A percentile compares a stretch with the other conserved stretches of the same genome.
These are phyloP conservation scores for Ctenochaetus hawaiiensis DNA, from an alignment of 2,797 vertebrate genomes.

Conservation along the genomic window DNA sequence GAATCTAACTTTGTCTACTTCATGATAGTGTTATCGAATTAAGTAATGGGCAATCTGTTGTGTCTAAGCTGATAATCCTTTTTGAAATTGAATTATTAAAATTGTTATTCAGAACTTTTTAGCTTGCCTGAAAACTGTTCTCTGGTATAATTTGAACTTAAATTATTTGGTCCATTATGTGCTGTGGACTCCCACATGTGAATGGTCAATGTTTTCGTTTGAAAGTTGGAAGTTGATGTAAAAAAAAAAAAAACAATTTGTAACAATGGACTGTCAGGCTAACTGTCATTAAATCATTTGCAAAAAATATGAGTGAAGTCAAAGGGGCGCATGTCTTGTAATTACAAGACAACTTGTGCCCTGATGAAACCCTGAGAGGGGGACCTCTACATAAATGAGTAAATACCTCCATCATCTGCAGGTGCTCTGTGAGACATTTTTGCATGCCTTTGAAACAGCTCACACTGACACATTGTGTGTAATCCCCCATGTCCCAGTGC, in stretches of 20 bases:
- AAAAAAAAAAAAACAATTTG: background rate
- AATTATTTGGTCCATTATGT: background rate
- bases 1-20: background rate
- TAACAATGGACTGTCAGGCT: background rate
- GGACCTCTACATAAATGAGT: slow-evolving; percentile 1
- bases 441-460: slow-evolving; percentile 12
- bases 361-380: background rate
- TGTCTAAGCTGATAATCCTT: slow-evolving; percentile 9
- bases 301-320: slow-evolving; percentile 9
- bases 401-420: background rate
- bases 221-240: background rate
- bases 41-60: slow-evolving; percentile 19
- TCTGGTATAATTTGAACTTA: background rate
- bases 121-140: background rate
- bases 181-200: background rate
- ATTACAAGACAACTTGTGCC: slow-evolving; percentile 12
- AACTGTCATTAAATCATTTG: background rate
- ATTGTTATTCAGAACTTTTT: background rate
- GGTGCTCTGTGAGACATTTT: background rate
- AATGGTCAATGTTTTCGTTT: slow-evolving; percentile 7
- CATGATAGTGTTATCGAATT: slow-evolving; percentile 24
- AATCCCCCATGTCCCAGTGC: slow-evolving; percentile 12
- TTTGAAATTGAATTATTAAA: slow-evolving; percentile 18
- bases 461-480: slow-evolving; percentile 2
- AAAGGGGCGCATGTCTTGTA: background rate